Base-by-base conservation (phyloP, 2,113 vertebrate genomes). In the Columba janthina region DNA sequence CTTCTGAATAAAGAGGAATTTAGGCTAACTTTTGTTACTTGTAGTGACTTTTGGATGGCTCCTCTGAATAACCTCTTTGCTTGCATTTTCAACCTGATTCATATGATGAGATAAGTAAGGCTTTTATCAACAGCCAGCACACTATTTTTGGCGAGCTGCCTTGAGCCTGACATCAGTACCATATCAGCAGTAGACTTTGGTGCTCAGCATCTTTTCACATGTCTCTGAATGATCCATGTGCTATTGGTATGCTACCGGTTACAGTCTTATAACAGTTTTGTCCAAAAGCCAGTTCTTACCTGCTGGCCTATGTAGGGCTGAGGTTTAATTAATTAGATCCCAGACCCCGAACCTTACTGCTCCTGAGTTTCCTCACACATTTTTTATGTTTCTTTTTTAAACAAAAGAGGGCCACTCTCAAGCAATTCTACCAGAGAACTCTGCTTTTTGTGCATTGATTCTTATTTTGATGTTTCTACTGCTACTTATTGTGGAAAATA, bases 131-230 rank as follows among this genome's bases (percentile, higher is more conserved):
- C 64, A 70, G 36, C 29, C 58, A 67, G 2, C 1, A 34, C 51
- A 16, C 57, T 74, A 3, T 44, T 82, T 62, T 24, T 93, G 95
- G 86, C 90, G 56, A 74, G 65, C 69, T 89, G 94, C 76, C 88
- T 53, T 10, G 15, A 90, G 56, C 13, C 51, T 85, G 76, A 67
- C 51, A 77, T 85, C 76, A 77, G 48, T 14, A 57, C 83, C 61
- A 3, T 48, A 86, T 75, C 79, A 67, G 60, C 65, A 87, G 81
- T 58, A 84, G 83, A 77, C 90, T 84, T 77, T 80, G 79, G 64
- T 89, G 80, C 72, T 77, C 94, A 94, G 72, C 85, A 80, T 67
- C 88, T 95, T 34, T 86, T 82, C 69, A 90, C 83, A 9, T 83
- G 53, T 31, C 80, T 75, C 64, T 20, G 38, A 44, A 32, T 1